Conservation (phyloP, 1,140 invertebrate genomes). For the Galleria mellonella region DNA sequence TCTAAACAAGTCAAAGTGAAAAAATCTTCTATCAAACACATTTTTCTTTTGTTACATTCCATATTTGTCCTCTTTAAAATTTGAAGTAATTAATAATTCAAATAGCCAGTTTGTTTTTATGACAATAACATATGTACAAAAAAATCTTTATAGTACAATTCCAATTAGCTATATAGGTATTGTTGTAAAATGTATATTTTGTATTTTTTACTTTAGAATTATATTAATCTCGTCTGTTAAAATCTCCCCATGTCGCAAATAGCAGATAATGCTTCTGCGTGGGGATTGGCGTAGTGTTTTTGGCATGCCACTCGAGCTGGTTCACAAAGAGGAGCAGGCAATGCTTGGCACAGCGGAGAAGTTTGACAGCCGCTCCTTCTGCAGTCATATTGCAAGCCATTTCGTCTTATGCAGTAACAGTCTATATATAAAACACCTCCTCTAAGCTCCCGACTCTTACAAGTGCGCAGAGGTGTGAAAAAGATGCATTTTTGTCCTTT, state of each 20-base stretch:
- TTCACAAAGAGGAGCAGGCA: constrained; percentile 79
- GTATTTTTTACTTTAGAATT: no score
- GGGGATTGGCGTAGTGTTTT: constrained; percentile 42
- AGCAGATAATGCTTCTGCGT: constrained; percentile 35
- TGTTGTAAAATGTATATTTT: not conserved
- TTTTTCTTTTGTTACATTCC: constrained; percentile 21
- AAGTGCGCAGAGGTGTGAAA: constrained; percentile 23
- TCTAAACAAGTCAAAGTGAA: constrained; percentile 23
- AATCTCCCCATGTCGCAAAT: constrained; percentile 36
- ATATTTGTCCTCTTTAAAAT: constrained; percentile 14
- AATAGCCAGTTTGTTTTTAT: no score
- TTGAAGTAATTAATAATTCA: not conserved
- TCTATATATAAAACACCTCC: constrained; percentile 78
- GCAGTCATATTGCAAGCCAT: constrained; percentile 84
- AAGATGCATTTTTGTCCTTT: not conserved
- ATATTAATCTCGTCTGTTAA: no score
- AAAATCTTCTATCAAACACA: constrained; percentile 31
- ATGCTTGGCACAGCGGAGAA: constrained; percentile 76
- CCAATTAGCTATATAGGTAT: not conserved
- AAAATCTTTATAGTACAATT: not conserved
- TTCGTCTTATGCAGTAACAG: constrained; percentile 82
- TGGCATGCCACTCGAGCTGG: constrained; percentile 67
- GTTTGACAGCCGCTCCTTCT: constrained; percentile 79
- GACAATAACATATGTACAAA: no score
- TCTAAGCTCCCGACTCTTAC: constrained; percentile 79